A percentile compares a stretch with the other conserved stretches of the same genome.
These are phyloP conservation scores for Cheilosia impressa DNA, from an alignment of 2,888 invertebrate species.

Conservation along the genomic window DNA sequence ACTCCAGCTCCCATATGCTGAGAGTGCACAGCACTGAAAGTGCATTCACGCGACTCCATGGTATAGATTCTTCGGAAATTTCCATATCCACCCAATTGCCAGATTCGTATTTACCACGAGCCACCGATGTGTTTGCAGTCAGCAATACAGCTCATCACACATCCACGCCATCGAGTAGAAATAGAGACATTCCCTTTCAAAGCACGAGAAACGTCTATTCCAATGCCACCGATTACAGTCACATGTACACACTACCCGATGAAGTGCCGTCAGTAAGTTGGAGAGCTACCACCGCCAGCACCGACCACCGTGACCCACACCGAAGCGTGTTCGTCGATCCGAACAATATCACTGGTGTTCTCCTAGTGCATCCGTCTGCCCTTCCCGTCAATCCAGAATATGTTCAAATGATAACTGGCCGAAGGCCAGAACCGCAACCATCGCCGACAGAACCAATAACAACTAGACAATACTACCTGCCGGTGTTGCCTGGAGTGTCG, in stretches of 20 bases:
- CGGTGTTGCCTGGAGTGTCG: slow-evolving; percentile 54
- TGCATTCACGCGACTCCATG: slow-evolving; percentile 73
- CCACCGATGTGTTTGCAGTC: slow-evolving; percentile 50
- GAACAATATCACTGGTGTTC: slow-evolving; percentile 53
- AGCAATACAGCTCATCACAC: slow-evolving; percentile 50
- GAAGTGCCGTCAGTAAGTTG: slow-evolving; percentile 43
- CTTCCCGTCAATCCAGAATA: slow-evolving; percentile 63
- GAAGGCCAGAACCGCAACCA: slow-evolving; percentile 52
- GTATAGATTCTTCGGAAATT: slow-evolving; percentile 56
- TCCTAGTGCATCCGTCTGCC: slow-evolving; percentile 62
- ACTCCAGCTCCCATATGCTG: slow-evolving; percentile 80
- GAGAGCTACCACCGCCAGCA: slow-evolving; percentile 41
- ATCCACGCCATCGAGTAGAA: slow-evolving; percentile 20
- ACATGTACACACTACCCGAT: slow-evolving; percentile 59
- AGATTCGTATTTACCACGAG: slow-evolving; percentile 57
- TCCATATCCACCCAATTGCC: slow-evolving; percentile 54
- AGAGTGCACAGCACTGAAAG: slow-evolving; percentile 78
- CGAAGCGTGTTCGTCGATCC: slow-evolving; percentile 40
- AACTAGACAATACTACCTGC: slow-evolving; percentile 58
- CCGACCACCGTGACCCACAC: slow-evolving; percentile 31
- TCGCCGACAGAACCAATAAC: slow-evolving; percentile 67
- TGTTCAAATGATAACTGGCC: slow-evolving; percentile 65
- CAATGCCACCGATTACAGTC: slow-evolving; percentile 51
- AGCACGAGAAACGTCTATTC: slow-evolving; percentile 37
- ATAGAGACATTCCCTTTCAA: slow-evolving; percentile 31